These are phyloP conservation scores for Cloeon dipterum DNA, from an alignment of 2,888 invertebrate species.

Conservation along the genomic window DNA sequence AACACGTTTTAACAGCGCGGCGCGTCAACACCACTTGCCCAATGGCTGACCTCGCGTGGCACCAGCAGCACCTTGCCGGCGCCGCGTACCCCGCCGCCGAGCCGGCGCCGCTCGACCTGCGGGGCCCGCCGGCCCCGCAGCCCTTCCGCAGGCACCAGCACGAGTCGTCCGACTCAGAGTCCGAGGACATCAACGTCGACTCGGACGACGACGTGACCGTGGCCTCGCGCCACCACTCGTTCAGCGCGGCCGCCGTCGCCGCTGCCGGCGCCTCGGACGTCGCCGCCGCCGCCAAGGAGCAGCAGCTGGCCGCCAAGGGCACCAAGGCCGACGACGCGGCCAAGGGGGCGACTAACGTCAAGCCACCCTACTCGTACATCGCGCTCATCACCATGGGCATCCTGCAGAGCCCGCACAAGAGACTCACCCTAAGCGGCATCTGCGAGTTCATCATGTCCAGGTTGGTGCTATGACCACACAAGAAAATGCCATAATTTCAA, in stretches of 20 bases:
- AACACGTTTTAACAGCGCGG: too few relatives aligned
- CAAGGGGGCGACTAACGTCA: constrained; percentile 39
- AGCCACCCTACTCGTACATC: constrained; percentile 97
- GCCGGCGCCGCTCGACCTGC: not conserved
- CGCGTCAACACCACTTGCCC: too few relatives aligned
- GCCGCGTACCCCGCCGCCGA: too few relatives aligned
- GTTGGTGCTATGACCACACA: too few relatives aligned
- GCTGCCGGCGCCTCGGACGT: too few relatives aligned
- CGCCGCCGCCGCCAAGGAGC: not conserved
- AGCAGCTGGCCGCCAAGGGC: not conserved
- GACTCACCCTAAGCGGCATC: constrained; percentile 89
- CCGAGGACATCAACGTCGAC: constrained; percentile 17
- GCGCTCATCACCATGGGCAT: constrained; percentile 98
- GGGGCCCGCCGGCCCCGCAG: too few relatives aligned
- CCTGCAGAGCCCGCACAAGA: constrained; percentile 86
- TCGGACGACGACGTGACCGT: constrained; percentile 14
- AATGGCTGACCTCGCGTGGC: too few relatives aligned
- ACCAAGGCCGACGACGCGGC: constrained; percentile 16
- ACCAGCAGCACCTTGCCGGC: too few relatives aligned
- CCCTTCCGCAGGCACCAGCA: not conserved
- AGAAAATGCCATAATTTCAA: too few relatives aligned
- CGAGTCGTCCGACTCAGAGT: constrained; percentile 8
- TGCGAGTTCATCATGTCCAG: constrained; percentile 97
- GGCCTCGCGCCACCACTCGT: constrained; percentile 17
- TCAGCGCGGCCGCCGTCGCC: too few relatives aligned